phyloP scores from a whole-genome alignment of 2,888 invertebrate genomes.

The Tachina lurida region DNA sequence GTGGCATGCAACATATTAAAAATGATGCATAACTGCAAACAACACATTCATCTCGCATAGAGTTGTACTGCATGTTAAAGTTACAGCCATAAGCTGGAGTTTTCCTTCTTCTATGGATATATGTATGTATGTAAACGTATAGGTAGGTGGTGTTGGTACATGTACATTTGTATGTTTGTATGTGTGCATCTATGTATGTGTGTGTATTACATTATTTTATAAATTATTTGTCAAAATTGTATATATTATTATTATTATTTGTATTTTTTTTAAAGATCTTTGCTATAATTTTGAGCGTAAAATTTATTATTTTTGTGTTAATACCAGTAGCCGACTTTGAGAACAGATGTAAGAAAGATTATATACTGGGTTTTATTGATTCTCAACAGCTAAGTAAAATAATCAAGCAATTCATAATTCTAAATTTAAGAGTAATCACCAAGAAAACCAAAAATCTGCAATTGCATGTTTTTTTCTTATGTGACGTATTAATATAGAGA shows the following conservation, averaged over 20 bases:
- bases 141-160: background rate
- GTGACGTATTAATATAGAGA: no score
- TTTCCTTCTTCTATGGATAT: background rate
- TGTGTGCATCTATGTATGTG: background rate
- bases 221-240: slow-evolving; percentile 43
- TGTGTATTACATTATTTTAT: slow-evolving; percentile 21
- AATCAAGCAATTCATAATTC: no score
- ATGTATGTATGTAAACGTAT: no score
- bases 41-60: slow-evolving; percentile 31
- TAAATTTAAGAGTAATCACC: no score
- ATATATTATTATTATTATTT: slow-evolving; percentile 44
- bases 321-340: slow-evolving; percentile 21
- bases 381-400: background rate
- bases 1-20: slow-evolving; percentile 73
- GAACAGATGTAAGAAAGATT: background rate
- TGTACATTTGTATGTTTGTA: background rate
- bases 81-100: slow-evolving; percentile 2
- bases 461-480: no score
- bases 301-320: slow-evolving; percentile 26
- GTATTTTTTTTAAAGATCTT: slow-evolving; percentile 48
- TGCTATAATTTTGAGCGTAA: slow-evolving; percentile 18
- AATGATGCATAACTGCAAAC: slow-evolving; percentile 56
- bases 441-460: no score
- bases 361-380: background rate
- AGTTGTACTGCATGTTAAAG: slow-evolving; percentile 30